These are phyloP conservation scores for Chaetodon trifascialis DNA, from an alignment of 2,113 vertebrate species.

Conservation along the genomic window DNA sequence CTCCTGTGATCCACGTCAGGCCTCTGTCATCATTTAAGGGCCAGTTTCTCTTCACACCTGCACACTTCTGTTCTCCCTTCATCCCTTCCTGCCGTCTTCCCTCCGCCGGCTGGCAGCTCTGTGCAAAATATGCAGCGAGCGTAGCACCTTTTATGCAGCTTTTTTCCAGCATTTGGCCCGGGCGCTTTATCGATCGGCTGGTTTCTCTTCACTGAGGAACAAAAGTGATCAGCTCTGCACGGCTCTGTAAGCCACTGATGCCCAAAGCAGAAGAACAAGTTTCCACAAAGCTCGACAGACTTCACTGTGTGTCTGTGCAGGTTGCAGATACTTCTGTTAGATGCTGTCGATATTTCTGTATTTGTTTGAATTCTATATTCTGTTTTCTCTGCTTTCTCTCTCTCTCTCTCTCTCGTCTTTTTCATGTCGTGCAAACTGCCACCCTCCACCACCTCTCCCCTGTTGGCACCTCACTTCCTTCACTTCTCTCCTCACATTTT, in stretches of 20 bases:
- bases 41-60: conserved; percentile 39
- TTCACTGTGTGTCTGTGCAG: conserved; percentile 16
- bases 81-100: conserved; percentile 1
- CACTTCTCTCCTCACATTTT: conserved; percentile 8
- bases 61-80: conserved; percentile 5
- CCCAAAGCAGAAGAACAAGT: conserved; percentile 45
- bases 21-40: conserved; percentile 45
- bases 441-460: conserved; percentile 14
- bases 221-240: conserved; percentile 35
- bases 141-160: conserved; percentile 21
- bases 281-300: conserved; percentile 48
- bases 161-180: conserved; percentile 14
- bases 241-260: conserved; percentile 44
- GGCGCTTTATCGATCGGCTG: conserved; percentile 42
- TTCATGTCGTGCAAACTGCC: neutral
- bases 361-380: neutral
- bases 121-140: conserved; percentile 21
- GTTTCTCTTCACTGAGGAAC: conserved; percentile 45
- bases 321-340: neutral
- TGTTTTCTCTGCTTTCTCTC: neutral
- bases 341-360: neutral
- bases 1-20: conserved; percentile 51
- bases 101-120: neutral
- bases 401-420: neutral
- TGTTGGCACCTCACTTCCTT: conserved; percentile 1